A percentile compares a stretch with the other conserved stretches of the same genome.
phyloP scores from a whole-genome alignment of 2,888 invertebrate species.

The Philaethria dido region DNA sequence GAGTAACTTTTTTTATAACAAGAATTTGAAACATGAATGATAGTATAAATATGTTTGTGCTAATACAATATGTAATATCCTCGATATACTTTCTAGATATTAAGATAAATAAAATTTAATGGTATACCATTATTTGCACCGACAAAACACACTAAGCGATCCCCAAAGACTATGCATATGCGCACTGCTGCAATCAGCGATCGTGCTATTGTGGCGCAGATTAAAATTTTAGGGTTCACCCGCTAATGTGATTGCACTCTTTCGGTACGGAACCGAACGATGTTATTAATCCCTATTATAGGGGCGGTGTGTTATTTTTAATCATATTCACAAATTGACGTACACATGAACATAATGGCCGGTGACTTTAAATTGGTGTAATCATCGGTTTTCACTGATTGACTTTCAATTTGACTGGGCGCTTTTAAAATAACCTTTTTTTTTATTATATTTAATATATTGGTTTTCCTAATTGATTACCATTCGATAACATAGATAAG shows the following conservation, averaged over 20 bases:
- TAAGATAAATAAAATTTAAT: background rate
- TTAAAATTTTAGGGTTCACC: conserved; percentile 84
- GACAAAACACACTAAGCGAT: conserved; percentile 74
- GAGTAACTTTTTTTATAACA: too few species aligned
- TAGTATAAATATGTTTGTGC: too few species aligned
- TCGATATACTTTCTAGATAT: background rate
- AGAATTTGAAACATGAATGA: too few species aligned
- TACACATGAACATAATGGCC: conserved; percentile 40
- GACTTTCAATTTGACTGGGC: background rate
- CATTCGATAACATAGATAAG: background rate
- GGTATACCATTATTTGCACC: conserved; percentile 41
- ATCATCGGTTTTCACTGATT: conserved; percentile 11
- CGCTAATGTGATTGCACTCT: conserved; percentile 82
- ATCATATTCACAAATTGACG: conserved; percentile 67
- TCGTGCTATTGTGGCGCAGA: conserved; percentile 79
- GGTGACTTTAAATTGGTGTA: conserved; percentile 40
- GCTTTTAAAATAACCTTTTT: background rate
- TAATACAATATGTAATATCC: background rate
- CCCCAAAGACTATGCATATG: conserved; percentile 84
- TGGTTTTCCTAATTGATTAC: background rate
- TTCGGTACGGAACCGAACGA: conserved; percentile 66
- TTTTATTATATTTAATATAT: background rate
- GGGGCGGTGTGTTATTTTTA: conserved; percentile 75
- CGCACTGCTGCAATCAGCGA: conserved; percentile 79
- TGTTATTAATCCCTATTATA: conserved; percentile 69